Evolutionary conservation across 2,888 invertebrate species (phyloP).

Genomic region (Argyresthia goedartella): DNA sequence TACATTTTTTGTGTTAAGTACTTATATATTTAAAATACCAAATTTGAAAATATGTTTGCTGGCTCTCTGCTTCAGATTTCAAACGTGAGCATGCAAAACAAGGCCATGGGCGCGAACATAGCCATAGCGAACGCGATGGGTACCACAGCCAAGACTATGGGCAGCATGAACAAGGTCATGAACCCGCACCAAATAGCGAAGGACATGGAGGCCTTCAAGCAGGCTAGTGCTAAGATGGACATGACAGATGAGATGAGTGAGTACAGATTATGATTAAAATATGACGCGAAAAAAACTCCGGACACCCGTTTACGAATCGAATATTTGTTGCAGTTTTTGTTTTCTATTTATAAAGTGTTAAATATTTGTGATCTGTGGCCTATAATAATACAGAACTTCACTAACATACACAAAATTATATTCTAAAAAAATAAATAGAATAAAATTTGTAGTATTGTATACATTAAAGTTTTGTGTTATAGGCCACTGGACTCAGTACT

Average conservation of each 20-base stretch:
- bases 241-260: slow-evolving; percentile 97
- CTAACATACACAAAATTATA: no score
- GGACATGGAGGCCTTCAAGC: slow-evolving; percentile 86
- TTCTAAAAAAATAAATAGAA: no score
- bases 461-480: no score
- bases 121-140: slow-evolving; percentile 91
- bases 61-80: slow-evolving; percentile 50
- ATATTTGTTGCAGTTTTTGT: no score
- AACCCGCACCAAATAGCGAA: slow-evolving; percentile 87
- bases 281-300: not conserved
- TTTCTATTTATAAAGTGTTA: slow-evolving; percentile 14
- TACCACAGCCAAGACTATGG: slow-evolving; percentile 91
- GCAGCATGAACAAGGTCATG: slow-evolving; percentile 87
- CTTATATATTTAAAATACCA: no score
- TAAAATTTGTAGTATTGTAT: no score
- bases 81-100: slow-evolving; percentile 87
- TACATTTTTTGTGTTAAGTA: no score
- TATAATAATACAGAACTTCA: no score
- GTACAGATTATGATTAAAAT: slow-evolving; percentile 22
- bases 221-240: slow-evolving; percentile 89
- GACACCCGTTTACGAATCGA: no score
- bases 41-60: no score
- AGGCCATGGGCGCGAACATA: slow-evolving; percentile 90
- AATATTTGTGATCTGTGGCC: not conserved
- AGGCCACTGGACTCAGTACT: no score